phyloP scores from a whole-genome alignment of 1,140 invertebrate genomes.

The Panagrolaimus sp. region DNA sequence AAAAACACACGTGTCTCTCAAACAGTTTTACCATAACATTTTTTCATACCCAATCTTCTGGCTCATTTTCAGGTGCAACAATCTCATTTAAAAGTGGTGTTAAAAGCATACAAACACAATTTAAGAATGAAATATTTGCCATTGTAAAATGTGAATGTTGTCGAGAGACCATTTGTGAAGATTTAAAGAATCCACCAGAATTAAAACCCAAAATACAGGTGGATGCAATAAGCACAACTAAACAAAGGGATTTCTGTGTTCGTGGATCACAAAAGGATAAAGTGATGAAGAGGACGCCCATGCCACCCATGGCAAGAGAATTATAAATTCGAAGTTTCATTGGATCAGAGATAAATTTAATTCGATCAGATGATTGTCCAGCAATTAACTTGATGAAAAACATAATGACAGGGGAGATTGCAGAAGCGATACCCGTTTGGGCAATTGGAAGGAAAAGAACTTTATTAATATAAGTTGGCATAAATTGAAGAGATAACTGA shows the following conservation, averaged over 20 bases:
- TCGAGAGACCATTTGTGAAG: slow-evolving; percentile 49
- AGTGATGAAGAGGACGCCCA: slow-evolving; percentile 48
- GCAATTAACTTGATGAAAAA: slow-evolving; percentile 50
- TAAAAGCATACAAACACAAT: slow-evolving; percentile 56
- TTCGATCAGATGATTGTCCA: slow-evolving; percentile 40
- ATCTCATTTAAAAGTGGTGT: slow-evolving; percentile 48
- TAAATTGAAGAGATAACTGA: slow-evolving; percentile 40
- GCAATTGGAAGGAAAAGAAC: slow-evolving; percentile 45
- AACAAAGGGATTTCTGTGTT: slow-evolving; percentile 3
- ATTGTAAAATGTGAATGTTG: slow-evolving; percentile 55
- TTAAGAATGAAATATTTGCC: slow-evolving; percentile 53
- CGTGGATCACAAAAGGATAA: slow-evolving; percentile 41
- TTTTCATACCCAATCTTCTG: slow-evolving; percentile 10
- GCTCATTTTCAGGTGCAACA: slow-evolving; percentile 48
- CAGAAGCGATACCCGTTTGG: slow-evolving; percentile 49
- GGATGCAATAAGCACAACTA: slow-evolving; percentile 36
- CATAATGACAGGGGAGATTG: slow-evolving; percentile 43
- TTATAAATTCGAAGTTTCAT: slow-evolving; percentile 46
- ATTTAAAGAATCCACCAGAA: slow-evolving; percentile 48
- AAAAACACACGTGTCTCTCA: neutral
- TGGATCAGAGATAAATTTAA: slow-evolving; percentile 34
- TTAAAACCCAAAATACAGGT: slow-evolving; percentile 47
- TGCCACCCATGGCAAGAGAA: slow-evolving; percentile 41
- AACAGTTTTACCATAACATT: neutral
- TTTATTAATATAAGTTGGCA: slow-evolving; percentile 38